Base-by-base conservation (phyloP, 2,113 vertebrate genomes). In the Peucedramus taeniatus region DNA sequence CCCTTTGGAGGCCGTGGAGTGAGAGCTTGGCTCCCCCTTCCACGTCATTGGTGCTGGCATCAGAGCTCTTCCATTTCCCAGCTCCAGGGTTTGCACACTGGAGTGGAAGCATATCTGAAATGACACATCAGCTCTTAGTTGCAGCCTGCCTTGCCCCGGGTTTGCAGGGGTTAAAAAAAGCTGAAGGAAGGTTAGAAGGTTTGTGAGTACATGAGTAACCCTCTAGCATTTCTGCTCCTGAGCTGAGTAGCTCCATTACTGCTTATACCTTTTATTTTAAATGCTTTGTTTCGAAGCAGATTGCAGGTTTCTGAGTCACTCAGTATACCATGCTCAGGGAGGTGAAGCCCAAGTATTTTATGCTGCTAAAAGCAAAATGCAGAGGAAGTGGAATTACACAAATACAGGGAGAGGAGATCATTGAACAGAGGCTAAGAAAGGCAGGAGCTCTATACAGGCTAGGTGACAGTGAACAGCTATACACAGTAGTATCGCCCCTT, bases 251-350 rank as follows among this genome's bases (percentile, higher is more conserved):
- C 59, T 95, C 79, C 53, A 35, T 90, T 79, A 64, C 76, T 53
- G 56, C 60, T 63, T 56, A 3, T 59, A 66, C 60, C 13, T 83
- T 80, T 90, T 92, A 54, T 70, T 72, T 90, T 28, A 90, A 83
- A 80, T 20, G 40, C 75, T 91, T 96, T 94, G 83, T 90, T 94
- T 90, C 61, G 93, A 59, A 91, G 79, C 89, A 94, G 89, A 94
- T 83, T 94, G 78, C 83, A 66, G 54, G 79, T 91, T 96, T 86
- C 93, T 88, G 93, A 93, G 81, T 95, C 91, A 94, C 49, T 56
- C 37, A 1, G 53, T 89, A 92, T 65, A 61, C 42, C 33, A 11
- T 75, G 64, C 88, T 92, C 28, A 10, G 39, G 59, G 68, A 92
- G 40, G 75, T 61, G 50, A 93, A 90, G 31, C 63, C 81, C 9